Evolutionary conservation across 2,113 vertebrate species (phyloP), one percentile per base, ranked within the genome.

Genomic region (Hassar affinis): DNA sequence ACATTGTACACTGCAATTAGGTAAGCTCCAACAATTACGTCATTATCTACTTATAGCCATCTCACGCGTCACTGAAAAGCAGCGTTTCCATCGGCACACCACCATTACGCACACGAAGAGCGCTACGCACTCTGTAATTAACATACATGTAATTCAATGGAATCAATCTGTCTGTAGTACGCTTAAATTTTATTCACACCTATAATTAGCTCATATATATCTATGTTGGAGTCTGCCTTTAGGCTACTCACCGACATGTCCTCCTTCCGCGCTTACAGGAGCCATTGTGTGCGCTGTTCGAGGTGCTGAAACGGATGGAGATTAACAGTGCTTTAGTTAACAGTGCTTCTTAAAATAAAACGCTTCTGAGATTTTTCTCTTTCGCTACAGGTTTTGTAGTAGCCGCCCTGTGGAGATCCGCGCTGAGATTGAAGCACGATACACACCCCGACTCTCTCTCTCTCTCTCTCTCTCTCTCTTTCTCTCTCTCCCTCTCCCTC

Each of bases 191-290:
- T 54, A 38, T 4, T 35, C 9, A 35, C 11, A 77, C 38, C 10
- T 35, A 20, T 77, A 38, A 25, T 56, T 12, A 56, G 14, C 18
- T 25, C n/a, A 14, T 35, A 9, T 35, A 9, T 25, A 45, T n/a
- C 20, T 71, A 20, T 51, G 18, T 25, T n/a, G n/a, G 10, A 38
- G 51, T 25, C 30, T 25, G 74, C 4, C 17, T 22, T 35, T 7
- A 77, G 51, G 30, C 10, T 1, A 86, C 97, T 97, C 92, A 99
- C 97, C 96, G 81, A 96, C 93, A 92, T 96, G 94, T 85, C 95
- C 94, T 75, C 91, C 88, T 78, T 94, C 94, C 88, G 89, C 90
- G 35, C 92, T 61, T 84, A 95, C 92, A 54, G 97, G 97, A 93
- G 97, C 96, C 97, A 99, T 98, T 91, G 87, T 77, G 33, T 30